Base-by-base conservation (phyloP, 2,888 invertebrate genomes). In the Melipona bicolor region DNA sequence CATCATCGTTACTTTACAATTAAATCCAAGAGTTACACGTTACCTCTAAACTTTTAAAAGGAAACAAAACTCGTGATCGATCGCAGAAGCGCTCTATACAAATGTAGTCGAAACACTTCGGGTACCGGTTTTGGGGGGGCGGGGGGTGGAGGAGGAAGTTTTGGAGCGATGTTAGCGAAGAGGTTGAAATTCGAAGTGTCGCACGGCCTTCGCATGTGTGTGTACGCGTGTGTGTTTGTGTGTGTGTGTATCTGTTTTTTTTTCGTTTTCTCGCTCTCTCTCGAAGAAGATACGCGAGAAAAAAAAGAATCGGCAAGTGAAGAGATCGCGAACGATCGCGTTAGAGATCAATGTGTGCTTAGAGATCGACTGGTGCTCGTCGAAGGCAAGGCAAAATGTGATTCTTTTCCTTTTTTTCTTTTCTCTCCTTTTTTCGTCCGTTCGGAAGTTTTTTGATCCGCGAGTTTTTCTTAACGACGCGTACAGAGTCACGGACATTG, bases 1-100 rank as follows among this genome's bases (percentile, higher is more conserved):
- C 79, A 84, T 81, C 81, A 59, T 72, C 43, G 43, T 76, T 77
- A 76, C 79, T 80, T 79, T 84, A 76, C 87, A 86, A 87, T 87
- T 76, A 81, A 32, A 73, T 84, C 68, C 70, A 72, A 79, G 70
- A 59, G 65, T 81, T 79, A 86, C 77, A 77, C 52, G 73, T 81
- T 76, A 54, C 71, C 43, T 71, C 68, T 71, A 74, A 43, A 43
- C 59, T 27, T 43, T 36, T 36, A 9, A 56, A 62, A 71, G 27
- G 24, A 24, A 64, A 64, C 24, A 70, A 74, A 77, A 77, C 21
- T 64, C 11, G 49, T 50, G 24, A 27, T 54, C 59, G 74, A 6
- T 83, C 83, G 83, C 67, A 71, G 83, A 72, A 78, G 71, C 78
- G 64, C 59, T 73, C 77, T 83, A 69, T 77, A 80, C 74, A 79